Evolutionary conservation across 2,888 invertebrate species (phyloP), one percentile per base, ranked within the genome.

Genomic region (Rhamnusium bicolor): DNA sequence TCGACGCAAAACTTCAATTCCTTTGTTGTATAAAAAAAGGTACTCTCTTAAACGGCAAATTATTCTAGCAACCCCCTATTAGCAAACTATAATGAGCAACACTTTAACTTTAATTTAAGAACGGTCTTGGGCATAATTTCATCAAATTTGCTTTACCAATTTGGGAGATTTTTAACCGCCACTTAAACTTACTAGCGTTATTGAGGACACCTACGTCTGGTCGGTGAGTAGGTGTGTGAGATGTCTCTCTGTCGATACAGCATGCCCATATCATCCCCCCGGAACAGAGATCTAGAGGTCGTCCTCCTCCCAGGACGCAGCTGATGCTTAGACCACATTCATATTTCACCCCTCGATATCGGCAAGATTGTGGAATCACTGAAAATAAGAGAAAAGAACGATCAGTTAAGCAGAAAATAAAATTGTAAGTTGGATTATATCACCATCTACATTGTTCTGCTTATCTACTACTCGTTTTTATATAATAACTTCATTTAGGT

Each of bases 191-290:
- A 97, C 96, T 96, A 85, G 96, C 96, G 86, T 96, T 96, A 86
- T 95, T 94, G 1, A 96, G 91, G 16, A 94, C 90, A 19, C 92
- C 93, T 14, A 91, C 88, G 81, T 93, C 90, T 21, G 89, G 87
- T 66, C 84, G 82, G 67, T 82, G 84, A 49, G 84, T 82, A 75
- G 85, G 81, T 71, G 83, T 81, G 58, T 83, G 80, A 14, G 84
- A 78, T 40, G 81, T 77, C 85, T 95, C 93, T 77, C 92, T 90
- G 86, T 96, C 95, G 8, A 97, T 94, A 85, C 97, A 97, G 87
- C 97, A 97, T 4, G 96, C 95, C 97, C 97, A 97, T 81, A 97
- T 96, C 92, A 97, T 93, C 66, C 97, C 97, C 19, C 97, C 97
- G 10, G 95, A 96, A 87, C 97, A 97, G 0, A 97, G 90, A 88